Base-by-base conservation (phyloP, 2,888 invertebrate species). In the Salticus scenicus region DNA sequence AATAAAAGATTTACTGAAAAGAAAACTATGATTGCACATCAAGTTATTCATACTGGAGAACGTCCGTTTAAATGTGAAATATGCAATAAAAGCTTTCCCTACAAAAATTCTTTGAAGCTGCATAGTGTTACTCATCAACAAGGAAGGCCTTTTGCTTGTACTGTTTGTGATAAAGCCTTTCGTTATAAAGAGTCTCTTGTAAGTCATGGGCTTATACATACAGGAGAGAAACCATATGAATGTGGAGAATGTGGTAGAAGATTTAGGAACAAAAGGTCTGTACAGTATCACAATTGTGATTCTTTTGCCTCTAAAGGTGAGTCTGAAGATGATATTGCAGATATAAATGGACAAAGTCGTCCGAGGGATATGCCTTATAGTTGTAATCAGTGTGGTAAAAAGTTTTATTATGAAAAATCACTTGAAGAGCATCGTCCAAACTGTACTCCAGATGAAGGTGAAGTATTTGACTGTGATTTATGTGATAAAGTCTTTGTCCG, bases 201-300 rank as follows among this genome's bases (percentile, higher is more conserved):
- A 31, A 67, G 31, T 17, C 78, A 78, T 71, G n/a, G 41, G n/a
- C 63, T 64, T 17, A 41, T 63, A 0, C 78, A 78, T 42, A 57
- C 57, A 24, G 57, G 57, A 24, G 57, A 57, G 24, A 57, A 57
- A 24, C 57, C 57, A 1, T 57, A 57, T 24, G 1, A 1, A 57
- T 57, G 57, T 12, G 57, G 12, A 5, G 24, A 1, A 24, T 57
- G 57, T 57, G 57, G 57, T 24, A 57, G 57, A 24, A 57, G 24
- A 24, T 57, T 57, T 24, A 57, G 57, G 12, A 20, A 57, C 12
- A 57, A 57, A 24, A 20, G 24, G 24, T 57, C 57, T 24, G 24
- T 57, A 7, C 1, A 5, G 0, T 57, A 57, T 24, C 57, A 57
- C 17, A 57, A 24, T 17, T 57, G 57, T 57, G 57, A 57, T 57